phyloP scores from a whole-genome alignment of 2,797 vertebrate genomes.

The Myripristis jacobus region DNA sequence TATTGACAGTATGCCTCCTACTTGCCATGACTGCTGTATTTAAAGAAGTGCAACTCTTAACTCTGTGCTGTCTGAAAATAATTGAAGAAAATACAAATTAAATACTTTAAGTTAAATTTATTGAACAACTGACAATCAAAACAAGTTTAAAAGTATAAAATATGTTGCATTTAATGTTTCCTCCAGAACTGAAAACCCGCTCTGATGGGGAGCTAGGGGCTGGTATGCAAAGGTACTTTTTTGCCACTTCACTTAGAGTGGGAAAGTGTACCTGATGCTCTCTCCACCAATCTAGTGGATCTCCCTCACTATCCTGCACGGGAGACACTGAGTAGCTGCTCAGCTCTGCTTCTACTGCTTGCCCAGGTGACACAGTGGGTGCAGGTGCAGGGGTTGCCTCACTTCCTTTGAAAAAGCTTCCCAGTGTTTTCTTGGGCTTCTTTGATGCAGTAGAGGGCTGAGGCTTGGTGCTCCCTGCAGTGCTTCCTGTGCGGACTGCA shows the following conservation, averaged over 20 bases:
- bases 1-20: too few relatives aligned
- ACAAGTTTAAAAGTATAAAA: too few relatives aligned
- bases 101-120: too few relatives aligned
- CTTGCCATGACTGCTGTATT: too few relatives aligned
- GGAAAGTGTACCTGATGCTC: conserved; percentile 41
- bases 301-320: conserved; percentile 34
- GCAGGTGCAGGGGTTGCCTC: conserved; percentile 18
- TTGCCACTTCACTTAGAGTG: conserved; percentile 19
- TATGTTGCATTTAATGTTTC: too few relatives aligned
- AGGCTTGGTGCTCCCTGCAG: not conserved
- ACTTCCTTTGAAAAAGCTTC: conserved; percentile 3
- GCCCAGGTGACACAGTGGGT: conserved; percentile 31
- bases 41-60: too few relatives aligned
- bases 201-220: conserved; percentile 29
- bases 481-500: not conserved
- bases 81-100: too few relatives aligned
- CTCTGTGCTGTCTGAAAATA: too few relatives aligned
- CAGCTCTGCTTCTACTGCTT: conserved; percentile 31
- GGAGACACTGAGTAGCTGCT: conserved; percentile 30
- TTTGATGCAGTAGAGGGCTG: not conserved
- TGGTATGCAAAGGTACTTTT: conserved; percentile 33
- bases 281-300: conserved; percentile 35
- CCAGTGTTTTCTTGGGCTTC: not conserved
- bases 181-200: conserved; percentile 19
- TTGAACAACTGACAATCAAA: too few relatives aligned